Evolutionary conservation across 2,113 vertebrate genomes (phyloP).

Genomic region (Furnarius figulus): DNA sequence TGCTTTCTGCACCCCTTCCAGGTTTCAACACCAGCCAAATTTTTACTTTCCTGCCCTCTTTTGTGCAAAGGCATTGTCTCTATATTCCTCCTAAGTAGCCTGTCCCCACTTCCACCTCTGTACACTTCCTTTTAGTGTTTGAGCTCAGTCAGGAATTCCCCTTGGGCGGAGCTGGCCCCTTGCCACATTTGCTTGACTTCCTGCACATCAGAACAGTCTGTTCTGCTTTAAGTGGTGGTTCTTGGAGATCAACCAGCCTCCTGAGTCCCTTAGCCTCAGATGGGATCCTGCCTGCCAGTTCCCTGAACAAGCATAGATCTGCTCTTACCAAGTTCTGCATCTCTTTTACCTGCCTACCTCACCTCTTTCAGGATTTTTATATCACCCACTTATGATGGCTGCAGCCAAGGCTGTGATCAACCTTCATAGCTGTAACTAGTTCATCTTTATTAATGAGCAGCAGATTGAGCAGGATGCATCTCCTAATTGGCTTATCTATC

Average conservation of each 20-base stretch:
- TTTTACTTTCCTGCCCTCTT: background rate
- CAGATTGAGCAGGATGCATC: background rate
- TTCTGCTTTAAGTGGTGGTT: background rate
- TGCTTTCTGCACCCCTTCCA: background rate
- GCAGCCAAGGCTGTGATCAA: background rate
- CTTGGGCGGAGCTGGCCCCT: background rate
- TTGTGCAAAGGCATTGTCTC: background rate
- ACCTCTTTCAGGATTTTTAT: background rate
- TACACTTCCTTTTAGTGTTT: background rate
- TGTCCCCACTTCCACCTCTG: background rate
- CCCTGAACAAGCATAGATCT: background rate
- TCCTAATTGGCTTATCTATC: background rate
- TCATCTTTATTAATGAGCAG: background rate
- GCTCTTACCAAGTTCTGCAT: background rate
- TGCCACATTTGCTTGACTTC: background rate
- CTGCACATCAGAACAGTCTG: background rate
- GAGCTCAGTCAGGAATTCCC: slow-evolving; percentile 41
- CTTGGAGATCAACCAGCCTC: background rate
- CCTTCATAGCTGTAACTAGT: background rate
- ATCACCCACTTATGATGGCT: background rate
- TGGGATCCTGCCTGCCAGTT: background rate
- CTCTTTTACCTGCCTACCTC: background rate
- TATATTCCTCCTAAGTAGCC: background rate
- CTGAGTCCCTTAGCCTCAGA: background rate
- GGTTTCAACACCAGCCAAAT: background rate